Base-by-base conservation (phyloP, 2,888 invertebrate species). In the Apomyelois bistriatella region DNA sequence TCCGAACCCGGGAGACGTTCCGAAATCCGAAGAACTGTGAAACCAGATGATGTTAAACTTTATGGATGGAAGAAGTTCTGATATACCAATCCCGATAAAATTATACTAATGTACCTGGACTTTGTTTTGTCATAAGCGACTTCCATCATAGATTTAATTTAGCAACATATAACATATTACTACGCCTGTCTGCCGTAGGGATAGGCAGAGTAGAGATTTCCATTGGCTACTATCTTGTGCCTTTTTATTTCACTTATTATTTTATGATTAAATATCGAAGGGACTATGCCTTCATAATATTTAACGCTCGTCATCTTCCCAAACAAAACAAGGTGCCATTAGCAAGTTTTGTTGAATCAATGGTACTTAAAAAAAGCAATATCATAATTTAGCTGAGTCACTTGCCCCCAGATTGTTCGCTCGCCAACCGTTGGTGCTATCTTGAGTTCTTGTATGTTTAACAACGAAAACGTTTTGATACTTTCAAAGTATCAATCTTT, bases 301-400 rank as follows among this genome's bases (percentile, higher is more conserved):
- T 72, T 67, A 65, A 66, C 70, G 74, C 71, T 66, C 72, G 83
- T 85, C 85, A 83, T 84, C 76, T 68, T 76, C 75, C 73, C 72
- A 74, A 77, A 80, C 79, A 85, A 84, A 79, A 80, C 74, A 74
- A 76, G 74, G 74, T 73, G 75, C 85, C 82, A 87, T 88, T 85
- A 88, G 81, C 78, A 72, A 76, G 74, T 75, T 77, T 70, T 70
- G 77, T 79, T 72, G 80, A 83, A 81, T 85, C 81, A 79, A 82
- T 81, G 80, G 78, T 74, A 77, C 76, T 79, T 75, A 74, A 73
- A 83, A 80, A 81, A 81, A 74, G 76, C 77, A 79, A 79, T 76
- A 74, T 70, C 66, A 68, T 72, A 70, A 81, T 82, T 82, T 74
- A 55, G 85, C 84, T 85, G 86, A 87, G 68, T 88, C 88, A 88